These are phyloP conservation scores for Leptobrachium leishanense DNA, from an alignment of 2,113 vertebrate genomes.

Conservation along the genomic window DNA sequence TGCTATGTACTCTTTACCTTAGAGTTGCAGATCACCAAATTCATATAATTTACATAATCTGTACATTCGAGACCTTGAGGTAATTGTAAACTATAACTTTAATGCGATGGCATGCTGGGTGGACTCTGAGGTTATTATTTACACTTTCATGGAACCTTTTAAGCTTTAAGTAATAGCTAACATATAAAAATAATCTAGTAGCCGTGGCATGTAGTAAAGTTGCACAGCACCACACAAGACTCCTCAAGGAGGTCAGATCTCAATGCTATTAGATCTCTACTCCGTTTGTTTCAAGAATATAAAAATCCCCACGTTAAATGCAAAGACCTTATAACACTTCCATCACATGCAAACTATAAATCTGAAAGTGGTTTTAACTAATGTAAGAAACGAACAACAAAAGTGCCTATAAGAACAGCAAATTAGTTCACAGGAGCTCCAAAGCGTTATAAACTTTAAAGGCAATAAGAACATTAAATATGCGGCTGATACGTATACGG, in stretches of 20 bases:
- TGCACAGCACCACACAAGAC: not conserved
- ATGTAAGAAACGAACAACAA: too few species aligned
- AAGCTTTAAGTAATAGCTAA: not conserved
- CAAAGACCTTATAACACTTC: too few species aligned
- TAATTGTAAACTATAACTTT: not conserved
- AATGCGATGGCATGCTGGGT: not conserved
- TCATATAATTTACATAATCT: not conserved
- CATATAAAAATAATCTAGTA: not conserved
- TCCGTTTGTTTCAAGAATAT: too few species aligned
- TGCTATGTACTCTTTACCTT: too few species aligned
- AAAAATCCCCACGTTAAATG: too few species aligned
- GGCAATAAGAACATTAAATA: not conserved
- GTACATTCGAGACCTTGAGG: not conserved
- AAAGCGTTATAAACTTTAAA: not conserved
- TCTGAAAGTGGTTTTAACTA: too few species aligned
- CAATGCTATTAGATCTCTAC: not conserved
- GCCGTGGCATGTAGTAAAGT: not conserved
- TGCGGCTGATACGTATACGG: not conserved
- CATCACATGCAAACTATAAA: too few species aligned
- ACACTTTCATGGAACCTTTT: conserved; percentile 2
- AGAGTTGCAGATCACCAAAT: not conserved
- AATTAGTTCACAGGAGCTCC: not conserved
- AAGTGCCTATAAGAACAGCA: not conserved
- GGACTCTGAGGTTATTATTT: not conserved
- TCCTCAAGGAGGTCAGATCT: not conserved